Evolutionary conservation across 2,797 vertebrate species (phyloP).

Genomic region (Aulostomus chinensis): DNA sequence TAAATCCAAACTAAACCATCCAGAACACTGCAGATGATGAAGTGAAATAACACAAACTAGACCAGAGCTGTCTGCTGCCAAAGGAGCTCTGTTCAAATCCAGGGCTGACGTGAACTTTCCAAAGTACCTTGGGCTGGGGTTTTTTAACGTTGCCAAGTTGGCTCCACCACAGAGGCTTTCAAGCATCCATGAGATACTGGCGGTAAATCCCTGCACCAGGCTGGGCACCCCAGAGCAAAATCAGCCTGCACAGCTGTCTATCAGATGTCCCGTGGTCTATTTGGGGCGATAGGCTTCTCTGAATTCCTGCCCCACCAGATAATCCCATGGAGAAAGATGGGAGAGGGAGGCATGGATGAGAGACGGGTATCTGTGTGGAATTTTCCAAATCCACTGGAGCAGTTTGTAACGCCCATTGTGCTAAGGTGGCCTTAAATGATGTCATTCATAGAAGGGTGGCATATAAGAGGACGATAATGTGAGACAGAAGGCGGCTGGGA

Average conservation of each 20-base stretch:
- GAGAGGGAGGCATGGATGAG: conserved; percentile 48
- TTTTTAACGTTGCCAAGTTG: conserved; percentile 44
- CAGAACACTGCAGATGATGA: background rate
- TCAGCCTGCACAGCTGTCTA: conserved; percentile 64
- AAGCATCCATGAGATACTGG: conserved; percentile 47
- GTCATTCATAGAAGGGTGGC: conserved; percentile 18
- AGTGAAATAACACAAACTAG: conserved; percentile 5
- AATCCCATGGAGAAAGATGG: conserved; percentile 71
- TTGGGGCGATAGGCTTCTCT: conserved; percentile 71
- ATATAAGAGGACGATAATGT: background rate
- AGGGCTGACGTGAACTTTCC: conserved; percentile 34
- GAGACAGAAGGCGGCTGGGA: background rate
- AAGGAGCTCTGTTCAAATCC: conserved; percentile 13
- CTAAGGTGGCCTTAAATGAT: conserved; percentile 18
- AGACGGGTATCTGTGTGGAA: conserved; percentile 62
- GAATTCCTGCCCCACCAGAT: conserved; percentile 69
- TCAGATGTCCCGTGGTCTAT: conserved; percentile 71
- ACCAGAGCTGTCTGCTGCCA: conserved; percentile 4
- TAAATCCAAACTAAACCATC: no score
- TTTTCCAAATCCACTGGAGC: conserved; percentile 59
- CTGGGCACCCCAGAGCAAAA: conserved; percentile 46
- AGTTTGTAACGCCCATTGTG: conserved; percentile 26
- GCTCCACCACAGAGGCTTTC: conserved; percentile 32
- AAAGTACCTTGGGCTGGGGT: conserved; percentile 1
- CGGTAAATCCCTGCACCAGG: conserved; percentile 50